Conservation (phyloP, 2,113 vertebrate species). For the Corythornis madagascariensis region DNA sequence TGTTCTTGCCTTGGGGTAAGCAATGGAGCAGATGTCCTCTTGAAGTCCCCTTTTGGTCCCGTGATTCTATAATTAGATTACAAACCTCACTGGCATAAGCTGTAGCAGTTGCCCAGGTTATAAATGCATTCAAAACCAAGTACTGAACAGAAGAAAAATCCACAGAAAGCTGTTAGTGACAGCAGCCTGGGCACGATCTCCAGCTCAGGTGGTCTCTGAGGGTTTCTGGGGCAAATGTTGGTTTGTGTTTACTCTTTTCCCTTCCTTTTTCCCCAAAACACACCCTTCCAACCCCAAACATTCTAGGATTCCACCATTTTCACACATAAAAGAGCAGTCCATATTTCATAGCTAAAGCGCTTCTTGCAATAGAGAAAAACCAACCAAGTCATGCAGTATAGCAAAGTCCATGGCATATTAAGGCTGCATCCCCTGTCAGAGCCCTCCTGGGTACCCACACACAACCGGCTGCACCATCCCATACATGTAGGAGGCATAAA, state of each 20-base stretch:
- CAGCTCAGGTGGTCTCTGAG: background rate
- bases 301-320: background rate
- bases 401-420: background rate
- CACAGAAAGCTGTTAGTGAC: background rate
- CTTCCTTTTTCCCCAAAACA: background rate
- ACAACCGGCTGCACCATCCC: background rate
- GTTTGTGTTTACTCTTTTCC: background rate
- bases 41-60: background rate
- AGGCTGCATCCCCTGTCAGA: background rate
- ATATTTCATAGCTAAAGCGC: background rate
- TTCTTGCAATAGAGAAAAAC: background rate
- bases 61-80: background rate
- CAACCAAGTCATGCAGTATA: too few relatives aligned
- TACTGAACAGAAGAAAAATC: background rate
- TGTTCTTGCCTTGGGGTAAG: background rate
- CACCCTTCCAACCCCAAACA: too few relatives aligned
- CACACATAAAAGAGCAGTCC: background rate
- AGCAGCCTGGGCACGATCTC: background rate
- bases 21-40: background rate
- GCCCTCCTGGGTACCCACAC: background rate
- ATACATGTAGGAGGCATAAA: background rate
- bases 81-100: background rate
- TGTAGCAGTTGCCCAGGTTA: background rate
- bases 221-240: background rate
- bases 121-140: accelerated